A percentile compares a stretch with the other conserved stretches of the same genome.
These are phyloP conservation scores for Myotis lucifugus DNA, from an alignment of 2,113 vertebrate genomes.

Conservation along the genomic window DNA sequence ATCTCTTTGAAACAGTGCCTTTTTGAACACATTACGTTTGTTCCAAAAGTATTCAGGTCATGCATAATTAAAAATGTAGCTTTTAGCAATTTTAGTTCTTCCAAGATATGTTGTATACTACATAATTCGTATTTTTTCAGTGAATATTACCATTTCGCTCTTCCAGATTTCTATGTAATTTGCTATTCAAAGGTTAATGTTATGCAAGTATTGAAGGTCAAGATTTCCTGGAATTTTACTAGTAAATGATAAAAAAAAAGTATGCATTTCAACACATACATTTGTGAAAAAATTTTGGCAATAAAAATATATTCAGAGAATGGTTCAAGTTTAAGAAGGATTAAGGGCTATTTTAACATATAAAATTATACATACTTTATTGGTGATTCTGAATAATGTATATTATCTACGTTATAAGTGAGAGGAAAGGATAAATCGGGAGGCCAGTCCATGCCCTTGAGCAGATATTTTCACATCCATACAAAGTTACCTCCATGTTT, in stretches of 20 bases:
- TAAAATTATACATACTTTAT: constrained; percentile 49
- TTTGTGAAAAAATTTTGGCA: constrained; percentile 3
- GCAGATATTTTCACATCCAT: neutral
- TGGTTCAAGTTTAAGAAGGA: constrained; percentile 4
- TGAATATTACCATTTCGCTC: constrained; percentile 65
- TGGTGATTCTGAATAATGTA: constrained; percentile 62
- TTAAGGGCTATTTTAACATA: constrained; percentile 42
- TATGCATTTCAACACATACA: constrained; percentile 39
- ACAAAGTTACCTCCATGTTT: neutral
- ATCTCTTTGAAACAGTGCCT: constrained; percentile 60
- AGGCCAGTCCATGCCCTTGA: neutral
- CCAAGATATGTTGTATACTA: constrained; percentile 43
- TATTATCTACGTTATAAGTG: neutral
- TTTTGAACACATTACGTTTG: constrained; percentile 75
- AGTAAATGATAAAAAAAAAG: constrained; percentile 52
- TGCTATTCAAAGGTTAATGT: constrained; percentile 74
- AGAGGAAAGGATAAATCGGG: neutral
- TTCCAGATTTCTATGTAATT: constrained; percentile 48
- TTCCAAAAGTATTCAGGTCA: constrained; percentile 76
- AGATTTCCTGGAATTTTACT: constrained; percentile 61
- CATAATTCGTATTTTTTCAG: constrained; percentile 65
- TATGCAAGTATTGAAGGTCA: constrained; percentile 70
- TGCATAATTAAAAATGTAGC: constrained; percentile 76
- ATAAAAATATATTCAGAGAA: constrained; percentile 48
- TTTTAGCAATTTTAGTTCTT: constrained; percentile 72